Conservation (phyloP, 2,113 vertebrate genomes). For the Cochlearius cochlearius region DNA sequence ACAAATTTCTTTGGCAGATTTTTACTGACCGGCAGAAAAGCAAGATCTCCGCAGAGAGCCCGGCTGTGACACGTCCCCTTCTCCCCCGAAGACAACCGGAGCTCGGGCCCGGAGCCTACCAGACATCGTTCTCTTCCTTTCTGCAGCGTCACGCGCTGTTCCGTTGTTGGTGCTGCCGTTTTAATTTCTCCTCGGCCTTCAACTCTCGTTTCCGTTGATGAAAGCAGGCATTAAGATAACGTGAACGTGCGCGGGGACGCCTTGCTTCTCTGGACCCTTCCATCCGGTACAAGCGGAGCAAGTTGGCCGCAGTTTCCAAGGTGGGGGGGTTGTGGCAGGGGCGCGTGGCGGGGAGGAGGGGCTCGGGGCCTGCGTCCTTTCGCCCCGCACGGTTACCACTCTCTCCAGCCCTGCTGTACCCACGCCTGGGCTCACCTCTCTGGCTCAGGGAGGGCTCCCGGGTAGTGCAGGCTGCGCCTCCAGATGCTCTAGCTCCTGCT, state of each 20-base stretch:
- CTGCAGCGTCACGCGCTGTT: neutral
- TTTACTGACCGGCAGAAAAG: conserved; percentile 8
- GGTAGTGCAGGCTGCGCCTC: neutral
- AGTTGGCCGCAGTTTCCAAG: neutral
- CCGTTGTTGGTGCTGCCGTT: neutral
- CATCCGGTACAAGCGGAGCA: neutral
- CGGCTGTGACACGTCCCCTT: neutral
- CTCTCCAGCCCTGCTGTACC: neutral
- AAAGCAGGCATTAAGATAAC: neutral
- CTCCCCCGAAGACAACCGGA: neutral
- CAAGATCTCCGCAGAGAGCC: conserved; percentile 16
- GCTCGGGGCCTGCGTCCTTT: fast-evolving
- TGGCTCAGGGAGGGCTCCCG: fast-evolving
- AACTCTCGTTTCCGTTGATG: neutral
- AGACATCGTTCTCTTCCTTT: neutral
- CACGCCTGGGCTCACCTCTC: neutral
- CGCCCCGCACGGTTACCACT: fast-evolving
- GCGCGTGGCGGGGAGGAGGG: neutral
- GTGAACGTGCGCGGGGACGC: fast-evolving
- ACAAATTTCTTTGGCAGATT: conserved; percentile 69
- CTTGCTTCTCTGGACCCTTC: neutral
- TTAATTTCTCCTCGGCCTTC: neutral
- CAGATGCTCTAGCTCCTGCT: neutral
- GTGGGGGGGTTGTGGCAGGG: neutral
- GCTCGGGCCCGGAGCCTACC: conserved; percentile 18